Conservation (phyloP, 2,113 vertebrate species). For the Otolemur garnettii region DNA sequence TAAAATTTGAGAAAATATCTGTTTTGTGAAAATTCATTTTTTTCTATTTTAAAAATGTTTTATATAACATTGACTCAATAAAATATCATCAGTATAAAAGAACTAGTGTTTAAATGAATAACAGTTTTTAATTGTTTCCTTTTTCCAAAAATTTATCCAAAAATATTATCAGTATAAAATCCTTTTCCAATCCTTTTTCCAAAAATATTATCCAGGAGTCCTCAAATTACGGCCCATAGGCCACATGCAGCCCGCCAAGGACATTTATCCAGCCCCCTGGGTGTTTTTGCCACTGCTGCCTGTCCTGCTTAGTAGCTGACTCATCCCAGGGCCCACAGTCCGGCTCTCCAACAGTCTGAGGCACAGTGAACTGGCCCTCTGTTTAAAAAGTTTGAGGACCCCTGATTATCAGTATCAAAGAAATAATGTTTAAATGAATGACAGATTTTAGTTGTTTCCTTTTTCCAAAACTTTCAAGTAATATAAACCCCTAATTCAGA, state of each 20-base stretch:
- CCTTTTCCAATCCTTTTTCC: too few species aligned
- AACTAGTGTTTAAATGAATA: neutral
- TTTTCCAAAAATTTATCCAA: neutral
- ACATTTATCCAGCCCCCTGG: too few species aligned
- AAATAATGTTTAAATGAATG: neutral
- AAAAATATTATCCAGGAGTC: too few species aligned
- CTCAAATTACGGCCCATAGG: too few species aligned
- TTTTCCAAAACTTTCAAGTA: neutral
- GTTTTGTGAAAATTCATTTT: neutral
- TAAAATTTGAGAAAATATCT: slow-evolving; percentile 3
- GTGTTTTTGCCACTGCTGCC: too few species aligned
- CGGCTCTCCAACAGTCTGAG: too few species aligned
- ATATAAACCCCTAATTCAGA: neutral
- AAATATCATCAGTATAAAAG: neutral
- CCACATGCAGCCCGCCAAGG: too few species aligned
- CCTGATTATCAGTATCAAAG: neutral
- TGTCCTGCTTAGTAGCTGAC: too few species aligned
- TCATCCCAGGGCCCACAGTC: too few species aligned
- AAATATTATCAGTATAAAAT: too few species aligned
- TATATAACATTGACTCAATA: neutral
- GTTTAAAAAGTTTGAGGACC: too few species aligned
- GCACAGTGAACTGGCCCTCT: too few species aligned
- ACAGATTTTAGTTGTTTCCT: neutral
- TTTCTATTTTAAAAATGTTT: neutral
- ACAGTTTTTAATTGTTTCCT: neutral